These are phyloP conservation scores for Melanogrammus aeglefinus DNA, from an alignment of 2,797 vertebrate species.

Conservation along the genomic window DNA sequence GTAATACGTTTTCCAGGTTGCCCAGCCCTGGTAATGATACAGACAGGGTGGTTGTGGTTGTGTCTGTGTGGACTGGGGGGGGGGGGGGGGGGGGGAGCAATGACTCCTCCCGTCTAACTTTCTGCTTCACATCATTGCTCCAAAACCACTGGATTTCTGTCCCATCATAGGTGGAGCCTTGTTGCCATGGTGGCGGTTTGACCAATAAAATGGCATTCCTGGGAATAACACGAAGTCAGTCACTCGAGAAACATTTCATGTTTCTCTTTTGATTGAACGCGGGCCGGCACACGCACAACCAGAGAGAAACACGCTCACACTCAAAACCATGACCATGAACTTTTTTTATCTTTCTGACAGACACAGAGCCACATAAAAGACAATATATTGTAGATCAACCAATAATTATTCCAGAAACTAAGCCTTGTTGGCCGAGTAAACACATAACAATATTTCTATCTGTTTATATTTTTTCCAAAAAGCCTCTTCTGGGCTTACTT, in stretches of 20 bases:
- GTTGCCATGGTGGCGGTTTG: conserved; percentile 70
- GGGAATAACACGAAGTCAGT: conserved; percentile 39
- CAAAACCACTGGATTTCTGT: conserved; percentile 61
- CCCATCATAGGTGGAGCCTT: conserved; percentile 73
- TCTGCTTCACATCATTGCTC: conserved; percentile 64
- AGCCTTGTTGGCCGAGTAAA: background rate
- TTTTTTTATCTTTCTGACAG: background rate
- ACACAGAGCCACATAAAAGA: background rate
- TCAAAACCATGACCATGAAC: no score
- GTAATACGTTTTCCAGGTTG: no score
- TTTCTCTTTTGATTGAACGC: background rate
- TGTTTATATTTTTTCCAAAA: background rate
- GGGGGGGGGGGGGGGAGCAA: no score
- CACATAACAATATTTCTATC: background rate
- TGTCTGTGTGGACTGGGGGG: background rate
- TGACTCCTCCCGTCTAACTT: conserved; percentile 26
- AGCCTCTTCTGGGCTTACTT: background rate
- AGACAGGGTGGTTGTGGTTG: background rate
- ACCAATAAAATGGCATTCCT: conserved; percentile 67
- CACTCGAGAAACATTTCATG: conserved; percentile 35
- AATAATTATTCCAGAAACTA: background rate
- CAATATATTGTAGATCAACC: background rate
- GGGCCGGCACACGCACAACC: conserved; percentile 4
- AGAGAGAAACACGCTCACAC: no score
- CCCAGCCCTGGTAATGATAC: background rate